Evolutionary conservation across 2,888 invertebrate genomes (phyloP).

Genomic region (Oscheius myriophilus): DNA sequence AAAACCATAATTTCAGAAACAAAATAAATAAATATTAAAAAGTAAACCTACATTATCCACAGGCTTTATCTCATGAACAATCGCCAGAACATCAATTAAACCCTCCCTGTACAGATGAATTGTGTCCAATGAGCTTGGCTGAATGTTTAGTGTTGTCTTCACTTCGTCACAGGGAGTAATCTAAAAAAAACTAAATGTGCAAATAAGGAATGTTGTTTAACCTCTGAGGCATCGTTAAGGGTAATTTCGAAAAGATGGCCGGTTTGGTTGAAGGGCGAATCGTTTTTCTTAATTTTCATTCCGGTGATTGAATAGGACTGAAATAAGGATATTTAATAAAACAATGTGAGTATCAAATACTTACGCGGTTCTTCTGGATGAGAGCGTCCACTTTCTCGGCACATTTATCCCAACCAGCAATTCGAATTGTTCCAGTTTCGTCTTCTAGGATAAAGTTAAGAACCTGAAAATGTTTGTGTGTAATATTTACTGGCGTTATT

Average conservation of each 20-base stretch:
- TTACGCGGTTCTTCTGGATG: constrained; percentile 48
- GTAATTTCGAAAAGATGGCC: constrained; percentile 97
- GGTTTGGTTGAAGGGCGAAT: constrained; percentile 85
- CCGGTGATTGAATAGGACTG: constrained; percentile 87
- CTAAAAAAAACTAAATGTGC: background rate
- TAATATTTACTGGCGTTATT: too few species aligned
- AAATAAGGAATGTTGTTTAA: constrained; percentile 24
- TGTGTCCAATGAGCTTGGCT: constrained; percentile 33
- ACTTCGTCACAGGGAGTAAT: constrained; percentile 18
- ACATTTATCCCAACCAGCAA: constrained; percentile 54
- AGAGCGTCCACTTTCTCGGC: constrained; percentile 49
- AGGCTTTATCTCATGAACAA: constrained; percentile 54
- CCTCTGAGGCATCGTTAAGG: constrained; percentile 80
- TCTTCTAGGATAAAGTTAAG: constrained; percentile 63
- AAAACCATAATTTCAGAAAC: too few species aligned
- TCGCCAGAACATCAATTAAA: constrained; percentile 57
- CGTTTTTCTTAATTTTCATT: constrained; percentile 88
- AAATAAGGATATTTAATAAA: constrained; percentile 21
- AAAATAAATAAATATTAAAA: background rate
- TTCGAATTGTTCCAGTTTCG: constrained; percentile 43
- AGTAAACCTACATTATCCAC: background rate
- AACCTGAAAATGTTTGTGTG: constrained; percentile 34
- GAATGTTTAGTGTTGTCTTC: constrained; percentile 26
- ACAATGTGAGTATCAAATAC: background rate
- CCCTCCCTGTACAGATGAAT: constrained; percentile 42